These are phyloP conservation scores for Paraplagusia blochii DNA, from an alignment of 2,113 vertebrate genomes.

Conservation along the genomic window DNA sequence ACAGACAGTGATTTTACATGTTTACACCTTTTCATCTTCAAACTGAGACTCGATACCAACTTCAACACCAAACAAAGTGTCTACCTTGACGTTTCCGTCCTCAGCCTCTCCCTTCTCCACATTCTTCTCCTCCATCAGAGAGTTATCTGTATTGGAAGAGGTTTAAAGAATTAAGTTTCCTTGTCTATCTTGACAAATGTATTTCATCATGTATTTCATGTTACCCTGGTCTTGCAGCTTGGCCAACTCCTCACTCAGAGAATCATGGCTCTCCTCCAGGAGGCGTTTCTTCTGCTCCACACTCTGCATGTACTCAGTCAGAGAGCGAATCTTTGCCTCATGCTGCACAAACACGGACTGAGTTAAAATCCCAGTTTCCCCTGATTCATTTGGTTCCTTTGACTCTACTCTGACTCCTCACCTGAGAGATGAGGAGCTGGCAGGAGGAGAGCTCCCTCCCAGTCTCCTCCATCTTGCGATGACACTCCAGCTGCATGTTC, in stretches of 20 bases:
- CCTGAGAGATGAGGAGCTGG: constrained; percentile 96
- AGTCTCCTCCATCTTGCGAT: constrained; percentile 95
- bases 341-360: constrained; percentile 72
- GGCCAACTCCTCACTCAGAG: constrained; percentile 87
- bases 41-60: neutral
- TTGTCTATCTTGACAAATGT: neutral
- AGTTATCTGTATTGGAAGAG: constrained; percentile 55
- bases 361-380: neutral
- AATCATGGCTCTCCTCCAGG: constrained; percentile 88
- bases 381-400: neutral
- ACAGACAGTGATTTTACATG: no score
- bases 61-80: neutral
- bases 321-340: constrained; percentile 91
- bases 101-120: constrained; percentile 72
- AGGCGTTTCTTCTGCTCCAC: constrained; percentile 90
- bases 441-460: constrained; percentile 90
- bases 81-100: constrained; percentile 70
- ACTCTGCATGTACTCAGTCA: constrained; percentile 91
- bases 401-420: constrained; percentile 25
- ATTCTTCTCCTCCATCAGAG: constrained; percentile 61
- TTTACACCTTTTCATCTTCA: no score
- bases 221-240: constrained; percentile 86
- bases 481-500: constrained; percentile 89
- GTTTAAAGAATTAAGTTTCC: no score
- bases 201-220: neutral